Evolutionary conservation across 2,797 vertebrate genomes (phyloP).

Genomic region (Tympanoctomys barrerae): DNA sequence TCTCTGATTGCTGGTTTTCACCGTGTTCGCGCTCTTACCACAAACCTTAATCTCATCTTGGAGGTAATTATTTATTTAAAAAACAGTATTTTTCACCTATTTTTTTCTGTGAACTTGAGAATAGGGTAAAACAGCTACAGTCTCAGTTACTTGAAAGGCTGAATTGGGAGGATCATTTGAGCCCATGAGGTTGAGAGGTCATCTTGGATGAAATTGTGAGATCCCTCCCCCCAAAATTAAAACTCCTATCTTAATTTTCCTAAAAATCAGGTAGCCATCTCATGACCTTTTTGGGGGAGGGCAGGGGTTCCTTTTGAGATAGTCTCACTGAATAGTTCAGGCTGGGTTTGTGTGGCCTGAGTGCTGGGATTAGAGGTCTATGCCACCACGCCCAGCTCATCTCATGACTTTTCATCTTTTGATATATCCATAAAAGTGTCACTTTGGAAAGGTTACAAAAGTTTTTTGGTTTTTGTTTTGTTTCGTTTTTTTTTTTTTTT

Average conservation of each 20-base stretch:
- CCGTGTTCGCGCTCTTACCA: slow-evolving; percentile 96
- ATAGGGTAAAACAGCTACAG: not conserved
- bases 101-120: slow-evolving; percentile 47
- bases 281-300: not conserved
- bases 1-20: slow-evolving; percentile 97
- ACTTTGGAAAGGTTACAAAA: slow-evolving; percentile 26
- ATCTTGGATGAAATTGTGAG: not conserved
- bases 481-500: no score
- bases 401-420: slow-evolving; percentile 19
- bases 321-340: not conserved
- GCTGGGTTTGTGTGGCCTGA: not conserved
- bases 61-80: slow-evolving; percentile 90
- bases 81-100: not conserved
- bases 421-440: slow-evolving; percentile 33
- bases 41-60: slow-evolving; percentile 93
- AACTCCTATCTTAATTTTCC: not conserved
- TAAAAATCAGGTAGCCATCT: not conserved
- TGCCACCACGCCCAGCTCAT: not conserved
- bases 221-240: not conserved
- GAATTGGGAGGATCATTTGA: not conserved
- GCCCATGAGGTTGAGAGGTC: not conserved
- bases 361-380: not conserved
- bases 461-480: not conserved
- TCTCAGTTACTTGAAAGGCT: not conserved
- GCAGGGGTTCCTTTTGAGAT: not conserved